phyloP scores from a whole-genome alignment of 1,140 invertebrate species.

The Phortica variegata region DNA sequence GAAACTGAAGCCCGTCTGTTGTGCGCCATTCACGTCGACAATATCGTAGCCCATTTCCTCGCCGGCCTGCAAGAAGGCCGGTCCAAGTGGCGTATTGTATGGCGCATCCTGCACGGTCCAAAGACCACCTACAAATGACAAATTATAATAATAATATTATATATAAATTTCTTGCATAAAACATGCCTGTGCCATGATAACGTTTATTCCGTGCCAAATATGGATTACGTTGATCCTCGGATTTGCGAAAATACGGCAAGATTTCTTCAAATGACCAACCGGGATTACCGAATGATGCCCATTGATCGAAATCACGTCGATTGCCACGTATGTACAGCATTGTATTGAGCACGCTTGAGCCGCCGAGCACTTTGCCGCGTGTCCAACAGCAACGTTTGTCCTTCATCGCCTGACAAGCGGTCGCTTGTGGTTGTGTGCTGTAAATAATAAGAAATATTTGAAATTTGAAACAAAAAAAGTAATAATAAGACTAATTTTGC shows the following conservation, averaged over 20 bases:
- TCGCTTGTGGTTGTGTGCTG: slow-evolving; percentile 78
- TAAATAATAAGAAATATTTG: slow-evolving; percentile 37
- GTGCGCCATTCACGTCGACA: slow-evolving; percentile 72
- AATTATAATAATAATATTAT: too few species aligned
- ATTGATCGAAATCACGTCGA: slow-evolving; percentile 84
- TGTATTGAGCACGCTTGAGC: slow-evolving; percentile 81
- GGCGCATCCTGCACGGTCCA: slow-evolving; percentile 78
- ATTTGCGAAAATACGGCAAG: slow-evolving; percentile 85
- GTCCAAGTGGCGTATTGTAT: slow-evolving; percentile 76
- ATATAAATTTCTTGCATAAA: too few species aligned
- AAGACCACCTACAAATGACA: slow-evolving; percentile 69
- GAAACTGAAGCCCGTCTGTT: slow-evolving; percentile 79
- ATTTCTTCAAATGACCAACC: slow-evolving; percentile 90
- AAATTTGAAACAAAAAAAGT: too few species aligned
- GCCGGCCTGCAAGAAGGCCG: slow-evolving; percentile 83
- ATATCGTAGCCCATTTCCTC: slow-evolving; percentile 88
- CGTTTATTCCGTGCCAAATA: slow-evolving; percentile 71
- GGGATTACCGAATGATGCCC: slow-evolving; percentile 82
- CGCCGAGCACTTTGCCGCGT: slow-evolving; percentile 81
- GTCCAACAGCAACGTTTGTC: slow-evolving; percentile 82
- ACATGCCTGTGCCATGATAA: slow-evolving; percentile 71
- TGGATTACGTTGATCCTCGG: slow-evolving; percentile 79
- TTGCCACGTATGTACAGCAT: slow-evolving; percentile 94
- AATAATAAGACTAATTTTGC: too few species aligned
- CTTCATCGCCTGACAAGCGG: slow-evolving; percentile 82